Percentiles rank a stretch among this genome's conserved stretches.
Conservation (phyloP, 2,113 vertebrate species). For the Brachypteracias leptosomus region DNA sequence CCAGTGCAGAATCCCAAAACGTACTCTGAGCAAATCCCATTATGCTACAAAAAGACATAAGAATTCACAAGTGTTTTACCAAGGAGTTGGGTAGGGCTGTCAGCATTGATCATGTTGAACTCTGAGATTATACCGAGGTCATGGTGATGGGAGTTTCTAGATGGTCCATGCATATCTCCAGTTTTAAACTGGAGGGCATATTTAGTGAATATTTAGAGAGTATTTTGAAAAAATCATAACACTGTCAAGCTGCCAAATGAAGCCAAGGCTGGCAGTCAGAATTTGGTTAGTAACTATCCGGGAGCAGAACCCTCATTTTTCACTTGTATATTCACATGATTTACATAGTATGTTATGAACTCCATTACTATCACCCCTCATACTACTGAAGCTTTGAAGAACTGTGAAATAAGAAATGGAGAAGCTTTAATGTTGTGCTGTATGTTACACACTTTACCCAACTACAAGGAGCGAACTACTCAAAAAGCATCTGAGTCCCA, state of each 20-base stretch:
- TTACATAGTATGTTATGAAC: neutral
- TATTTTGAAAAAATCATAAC: neutral
- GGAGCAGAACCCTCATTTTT: neutral
- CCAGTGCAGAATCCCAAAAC: neutral
- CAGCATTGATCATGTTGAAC: neutral
- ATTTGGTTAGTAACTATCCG: neutral
- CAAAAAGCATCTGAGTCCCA: neutral
- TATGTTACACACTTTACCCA: neutral
- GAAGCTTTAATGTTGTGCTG: neutral
- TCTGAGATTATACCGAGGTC: neutral
- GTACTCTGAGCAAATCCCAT: neutral
- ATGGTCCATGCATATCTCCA: neutral
- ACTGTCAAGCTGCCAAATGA: neutral
- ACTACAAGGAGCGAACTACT: neutral
- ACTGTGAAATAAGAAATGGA: neutral
- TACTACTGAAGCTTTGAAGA: neutral
- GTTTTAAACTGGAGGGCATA: neutral
- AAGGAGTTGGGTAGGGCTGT: neutral
- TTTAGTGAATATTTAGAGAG: neutral
- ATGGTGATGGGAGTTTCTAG: neutral
- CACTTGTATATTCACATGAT: neutral
- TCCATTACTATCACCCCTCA: neutral
- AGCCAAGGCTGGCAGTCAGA: neutral
- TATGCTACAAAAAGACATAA: neutral
- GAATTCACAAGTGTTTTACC: neutral